phyloP scores from a whole-genome alignment of 1,140 invertebrate genomes.

The Vanessa tameamea region DNA sequence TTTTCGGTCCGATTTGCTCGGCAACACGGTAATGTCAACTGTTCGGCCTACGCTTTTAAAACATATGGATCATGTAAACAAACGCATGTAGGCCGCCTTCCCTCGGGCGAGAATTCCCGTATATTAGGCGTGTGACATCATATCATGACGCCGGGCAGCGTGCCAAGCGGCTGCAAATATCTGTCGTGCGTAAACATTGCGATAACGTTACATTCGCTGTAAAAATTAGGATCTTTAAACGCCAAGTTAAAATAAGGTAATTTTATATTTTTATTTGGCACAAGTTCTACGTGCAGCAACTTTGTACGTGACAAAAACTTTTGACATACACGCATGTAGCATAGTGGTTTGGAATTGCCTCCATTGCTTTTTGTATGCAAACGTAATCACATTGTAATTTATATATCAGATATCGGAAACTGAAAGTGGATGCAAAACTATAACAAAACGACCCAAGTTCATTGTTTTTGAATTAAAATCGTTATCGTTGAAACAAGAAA shows the following conservation, averaged over 20 bases:
- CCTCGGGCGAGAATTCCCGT: constrained; percentile 4
- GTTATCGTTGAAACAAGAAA: too few relatives aligned
- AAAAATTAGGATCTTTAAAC: constrained; percentile 16
- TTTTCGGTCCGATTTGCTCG: not conserved
- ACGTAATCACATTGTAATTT: too few relatives aligned
- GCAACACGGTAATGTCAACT: not conserved
- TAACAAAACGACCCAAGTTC: too few relatives aligned
- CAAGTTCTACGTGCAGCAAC: not conserved
- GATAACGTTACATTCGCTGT: constrained; percentile 3
- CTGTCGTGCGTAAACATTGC: constrained; percentile 22
- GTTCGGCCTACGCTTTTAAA: constrained; percentile 12
- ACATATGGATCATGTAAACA: constrained; percentile 34
- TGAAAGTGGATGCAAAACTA: too few relatives aligned
- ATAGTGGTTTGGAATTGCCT: too few relatives aligned
- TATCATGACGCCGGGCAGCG: constrained; percentile 9
- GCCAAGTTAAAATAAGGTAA: not conserved
- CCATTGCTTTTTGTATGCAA: too few relatives aligned
- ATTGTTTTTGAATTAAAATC: too few relatives aligned
- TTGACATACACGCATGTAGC: too few relatives aligned
- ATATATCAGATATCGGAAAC: too few relatives aligned
- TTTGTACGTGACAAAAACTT: not conserved
- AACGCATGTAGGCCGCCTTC: constrained; percentile 14
- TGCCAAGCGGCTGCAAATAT: constrained; percentile 17
- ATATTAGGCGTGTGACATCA: constrained; percentile 21
- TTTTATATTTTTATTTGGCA: not conserved